phyloP scores from a whole-genome alignment of 2,113 vertebrate genomes.

The Odontesthes bonariensis region DNA sequence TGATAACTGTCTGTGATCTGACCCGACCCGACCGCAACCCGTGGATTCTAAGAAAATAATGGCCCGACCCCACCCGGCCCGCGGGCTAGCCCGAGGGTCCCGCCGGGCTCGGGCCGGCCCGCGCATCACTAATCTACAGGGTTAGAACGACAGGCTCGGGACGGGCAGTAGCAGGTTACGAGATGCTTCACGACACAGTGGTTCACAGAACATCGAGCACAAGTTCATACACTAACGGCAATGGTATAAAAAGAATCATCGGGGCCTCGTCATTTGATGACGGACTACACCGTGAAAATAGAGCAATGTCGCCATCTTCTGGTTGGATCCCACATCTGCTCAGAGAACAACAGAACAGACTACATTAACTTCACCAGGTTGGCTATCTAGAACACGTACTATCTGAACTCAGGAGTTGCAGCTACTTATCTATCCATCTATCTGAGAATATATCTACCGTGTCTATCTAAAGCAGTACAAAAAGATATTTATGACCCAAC shows the following conservation, averaged over 20 bases:
- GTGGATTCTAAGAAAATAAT: too few relatives aligned
- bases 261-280: neutral
- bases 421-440: conserved; percentile 40
- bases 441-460: conserved; percentile 32
- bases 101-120: too few relatives aligned
- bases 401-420: conserved; percentile 46
- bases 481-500: conserved; percentile 37
- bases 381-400: conserved; percentile 56
- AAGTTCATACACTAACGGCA: conserved; percentile 46
- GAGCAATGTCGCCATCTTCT: conserved; percentile 64
- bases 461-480: conserved; percentile 61
- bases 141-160: conserved; percentile 49
- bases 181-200: conserved; percentile 75
- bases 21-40: too few relatives aligned
- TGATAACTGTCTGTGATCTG: too few relatives aligned
- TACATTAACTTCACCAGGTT: conserved; percentile 47
- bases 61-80: too few relatives aligned
- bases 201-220: conserved; percentile 68
- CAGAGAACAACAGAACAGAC: conserved; percentile 50
- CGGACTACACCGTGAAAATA: conserved; percentile 41
- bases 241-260: conserved; percentile 66
- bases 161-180: conserved; percentile 54
- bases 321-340: conserved; percentile 49
- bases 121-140: too few relatives aligned
- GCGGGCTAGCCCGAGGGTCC: too few relatives aligned